Evolutionary conservation across 2,888 invertebrate genomes (phyloP), one percentile per base, ranked within the genome.

Genomic region (Priocnemis perturbator): DNA sequence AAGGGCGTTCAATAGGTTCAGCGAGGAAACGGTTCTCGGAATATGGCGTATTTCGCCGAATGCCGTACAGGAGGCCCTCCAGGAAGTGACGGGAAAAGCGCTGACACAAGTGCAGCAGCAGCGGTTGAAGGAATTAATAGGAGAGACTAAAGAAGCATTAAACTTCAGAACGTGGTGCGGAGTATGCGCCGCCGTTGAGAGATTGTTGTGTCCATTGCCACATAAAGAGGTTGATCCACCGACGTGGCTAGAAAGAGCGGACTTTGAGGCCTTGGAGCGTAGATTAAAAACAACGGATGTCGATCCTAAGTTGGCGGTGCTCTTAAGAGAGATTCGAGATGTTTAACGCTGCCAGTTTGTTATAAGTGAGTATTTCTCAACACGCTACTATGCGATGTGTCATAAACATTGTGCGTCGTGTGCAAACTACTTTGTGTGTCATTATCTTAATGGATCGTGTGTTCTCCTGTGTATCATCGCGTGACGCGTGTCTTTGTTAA

Each of bases 111-210:
- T 91, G 0, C 92, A 93, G 78, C 89, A 88, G 1, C 81, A 75
- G 0, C 86, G 90, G 55, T 91, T 93, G 73, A 87, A 87, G 56
- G 76, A 78, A 0, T 81, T 92, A 23, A 90, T 94, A 81, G 90
- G 89, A 0, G 91, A 81, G 2, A 85, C 89, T 19, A 85, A 87
- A 1, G 90, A 91, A 26, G 88, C 90, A 0, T 83, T 94, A 55
- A 93, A 93, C 82, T 96, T 95, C 86, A 91, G 94, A 21, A 92
- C 93, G 0, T 96, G 95, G 93, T 95, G 95, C 82, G 95, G 96
- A 0, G 89, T 96, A 47, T 94, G 94, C 75, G 95, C 95, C 0
- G 90, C 94, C 63, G 93, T 94, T 73, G 96, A 96, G 87, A 91
- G 96, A 61, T 89, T 94, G 78, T 90, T 93, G 56, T 93, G 93